A percentile compares a stretch with the other conserved stretches of the same genome.
Evolutionary conservation across 2,797 vertebrate species (phyloP).

Genomic region (Labeo calbasu): DNA sequence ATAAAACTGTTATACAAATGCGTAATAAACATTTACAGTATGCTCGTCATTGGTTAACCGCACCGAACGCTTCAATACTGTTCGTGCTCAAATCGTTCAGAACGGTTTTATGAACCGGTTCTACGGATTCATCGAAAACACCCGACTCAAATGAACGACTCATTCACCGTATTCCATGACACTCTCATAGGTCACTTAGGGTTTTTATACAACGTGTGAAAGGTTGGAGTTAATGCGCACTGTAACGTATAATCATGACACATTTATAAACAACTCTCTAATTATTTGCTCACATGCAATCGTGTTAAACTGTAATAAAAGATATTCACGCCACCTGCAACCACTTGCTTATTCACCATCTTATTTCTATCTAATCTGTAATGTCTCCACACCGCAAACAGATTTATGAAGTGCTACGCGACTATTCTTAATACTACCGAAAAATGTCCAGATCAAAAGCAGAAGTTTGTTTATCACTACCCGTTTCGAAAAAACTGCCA

Average conservation of each 20-base stretch:
- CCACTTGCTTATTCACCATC: not conserved
- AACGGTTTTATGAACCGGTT: not conserved
- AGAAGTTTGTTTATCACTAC: too few relatives aligned
- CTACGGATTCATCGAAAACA: not conserved
- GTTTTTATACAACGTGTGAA: not conserved
- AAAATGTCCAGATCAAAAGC: not conserved
- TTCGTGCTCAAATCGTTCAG: not conserved
- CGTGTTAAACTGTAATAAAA: not conserved
- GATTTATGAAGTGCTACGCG: not conserved
- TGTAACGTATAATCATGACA: not conserved
- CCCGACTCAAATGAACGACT: not conserved
- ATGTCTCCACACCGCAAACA: not conserved
- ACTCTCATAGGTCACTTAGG: not conserved
- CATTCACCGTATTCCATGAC: not conserved
- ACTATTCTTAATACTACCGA: not conserved
- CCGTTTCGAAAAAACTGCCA: conserved; percentile 22
- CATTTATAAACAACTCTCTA: not conserved
- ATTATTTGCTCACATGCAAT: not conserved
- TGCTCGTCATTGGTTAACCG: not conserved
- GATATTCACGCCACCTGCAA: conserved; percentile 3
- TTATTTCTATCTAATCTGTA: not conserved
- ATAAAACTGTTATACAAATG: not conserved
- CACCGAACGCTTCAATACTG: not conserved
- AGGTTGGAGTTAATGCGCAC: not conserved
- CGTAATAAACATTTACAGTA: not conserved